phyloP scores from a whole-genome alignment of 2,113 vertebrate genomes.

The Brevimyrus niger region DNA sequence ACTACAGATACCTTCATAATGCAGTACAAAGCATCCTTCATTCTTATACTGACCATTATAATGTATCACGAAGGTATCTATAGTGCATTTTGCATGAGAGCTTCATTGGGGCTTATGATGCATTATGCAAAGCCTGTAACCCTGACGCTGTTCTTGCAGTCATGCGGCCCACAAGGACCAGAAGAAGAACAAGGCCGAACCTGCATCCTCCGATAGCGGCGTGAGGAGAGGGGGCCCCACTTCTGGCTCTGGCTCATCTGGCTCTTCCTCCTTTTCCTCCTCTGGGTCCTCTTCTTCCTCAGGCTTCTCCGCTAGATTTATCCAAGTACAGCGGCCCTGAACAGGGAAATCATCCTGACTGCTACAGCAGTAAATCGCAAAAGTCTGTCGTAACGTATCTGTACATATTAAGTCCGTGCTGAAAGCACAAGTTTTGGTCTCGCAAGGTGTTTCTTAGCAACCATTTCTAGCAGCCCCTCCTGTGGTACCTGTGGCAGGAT shows the following conservation, averaged over 20 bases:
- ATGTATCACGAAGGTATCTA: neutral
- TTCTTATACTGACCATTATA: neutral
- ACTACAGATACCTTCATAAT: neutral
- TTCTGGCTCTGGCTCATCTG: slow-evolving; percentile 71
- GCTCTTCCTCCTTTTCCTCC: slow-evolving; percentile 59
- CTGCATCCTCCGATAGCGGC: slow-evolving; percentile 82
- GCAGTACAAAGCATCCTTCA: neutral
- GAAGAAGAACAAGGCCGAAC: slow-evolving; percentile 48
- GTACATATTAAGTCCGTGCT: neutral
- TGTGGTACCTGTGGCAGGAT: slow-evolving; percentile 81
- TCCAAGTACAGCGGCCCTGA: slow-evolving; percentile 86
- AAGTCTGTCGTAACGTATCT: neutral
- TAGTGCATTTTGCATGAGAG: neutral
- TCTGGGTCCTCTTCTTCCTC: slow-evolving; percentile 66
- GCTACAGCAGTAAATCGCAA: neutral
- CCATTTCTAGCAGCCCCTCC: neutral
- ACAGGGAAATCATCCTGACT: neutral
- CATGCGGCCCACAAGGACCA: neutral
- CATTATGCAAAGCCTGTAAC: neutral
- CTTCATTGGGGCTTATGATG: neutral
- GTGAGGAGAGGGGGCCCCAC: slow-evolving; percentile 81
- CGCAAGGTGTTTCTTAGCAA: neutral
- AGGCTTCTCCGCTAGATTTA: slow-evolving; percentile 68
- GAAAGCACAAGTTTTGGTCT: neutral
- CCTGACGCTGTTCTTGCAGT: neutral